A percentile compares a stretch with the other conserved stretches of the same genome.
These are phyloP conservation scores for Dicyrtomina minuta DNA, from an alignment of 2,888 invertebrate genomes.

Conservation along the genomic window DNA sequence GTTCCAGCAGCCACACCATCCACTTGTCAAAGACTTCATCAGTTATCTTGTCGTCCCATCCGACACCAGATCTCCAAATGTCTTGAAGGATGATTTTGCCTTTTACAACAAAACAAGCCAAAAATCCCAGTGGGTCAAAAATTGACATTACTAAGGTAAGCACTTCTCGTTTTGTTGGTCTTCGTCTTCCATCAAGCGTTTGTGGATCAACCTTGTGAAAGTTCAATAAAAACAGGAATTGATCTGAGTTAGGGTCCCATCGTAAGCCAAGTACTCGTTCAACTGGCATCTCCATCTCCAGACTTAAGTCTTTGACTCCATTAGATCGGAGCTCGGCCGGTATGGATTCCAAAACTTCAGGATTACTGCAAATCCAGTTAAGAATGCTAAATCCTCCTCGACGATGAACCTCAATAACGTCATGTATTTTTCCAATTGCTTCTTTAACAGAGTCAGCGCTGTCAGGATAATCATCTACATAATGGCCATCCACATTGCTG, in stretches of 20 bases:
- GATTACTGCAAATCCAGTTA: not conserved
- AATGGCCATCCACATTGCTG: not conserved
- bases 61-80: slow-evolving; percentile 51
- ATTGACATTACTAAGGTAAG: slow-evolving; percentile 48
- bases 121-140: slow-evolving; percentile 55
- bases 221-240: not conserved
- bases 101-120: slow-evolving; percentile 48
- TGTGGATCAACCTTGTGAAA: slow-evolving; percentile 6
- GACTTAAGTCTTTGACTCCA: too few relatives aligned
- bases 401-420: too few relatives aligned
- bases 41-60: slow-evolving; percentile 52
- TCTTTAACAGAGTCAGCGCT: too few relatives aligned
- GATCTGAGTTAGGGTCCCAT: not conserved
- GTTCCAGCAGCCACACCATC: slow-evolving; percentile 35
- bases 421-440: too few relatives aligned
- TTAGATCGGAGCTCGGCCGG: not conserved
- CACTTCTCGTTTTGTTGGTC: slow-evolving; percentile 52
- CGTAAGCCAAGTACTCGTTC: too few relatives aligned
- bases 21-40: slow-evolving; percentile 8
- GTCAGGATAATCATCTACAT: too few relatives aligned
- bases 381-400: not conserved
- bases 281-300: too few relatives aligned
- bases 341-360: not conserved
- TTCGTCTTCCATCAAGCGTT: slow-evolving; percentile 5
- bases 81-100: slow-evolving; percentile 53